These are phyloP conservation scores for Labia minor DNA, from an alignment of 2,888 invertebrate genomes.

Conservation along the genomic window DNA sequence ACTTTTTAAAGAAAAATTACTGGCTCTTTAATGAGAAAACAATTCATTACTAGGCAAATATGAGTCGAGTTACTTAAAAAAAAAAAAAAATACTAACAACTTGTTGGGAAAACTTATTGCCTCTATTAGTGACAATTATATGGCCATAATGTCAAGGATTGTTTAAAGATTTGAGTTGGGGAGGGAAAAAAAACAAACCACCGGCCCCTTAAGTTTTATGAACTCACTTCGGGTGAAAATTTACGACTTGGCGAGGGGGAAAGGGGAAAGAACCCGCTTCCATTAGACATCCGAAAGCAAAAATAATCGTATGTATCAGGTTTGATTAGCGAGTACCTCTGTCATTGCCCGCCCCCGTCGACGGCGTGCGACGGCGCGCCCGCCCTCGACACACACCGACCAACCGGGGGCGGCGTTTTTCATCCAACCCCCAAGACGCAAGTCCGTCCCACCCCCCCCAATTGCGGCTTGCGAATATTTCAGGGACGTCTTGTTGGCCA, in stretches of 20 bases:
- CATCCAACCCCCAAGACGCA: not conserved
- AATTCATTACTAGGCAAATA: not conserved
- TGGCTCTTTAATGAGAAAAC: not conserved
- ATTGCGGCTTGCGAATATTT: not conserved
- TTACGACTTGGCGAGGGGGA: not conserved
- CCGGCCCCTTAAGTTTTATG: not conserved
- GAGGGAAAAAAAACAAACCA: not conserved
- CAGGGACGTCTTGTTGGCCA: not conserved
- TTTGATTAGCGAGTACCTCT: constrained; percentile 14
- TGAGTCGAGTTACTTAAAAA: too few relatives aligned
- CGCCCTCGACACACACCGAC: not conserved
- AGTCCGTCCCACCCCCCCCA: not conserved
- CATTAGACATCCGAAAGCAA: not conserved
- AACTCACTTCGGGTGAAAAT: not conserved
- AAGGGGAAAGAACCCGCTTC: not conserved
- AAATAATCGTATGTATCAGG: not conserved
- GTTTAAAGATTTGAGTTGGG: constrained; percentile 1
- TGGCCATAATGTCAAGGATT: constrained; percentile 13
- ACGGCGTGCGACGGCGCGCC: constrained; percentile 14
- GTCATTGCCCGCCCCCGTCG: constrained; percentile 14
- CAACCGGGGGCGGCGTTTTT: not conserved
- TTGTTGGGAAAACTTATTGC: constrained; percentile 1
- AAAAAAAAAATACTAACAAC: too few relatives aligned
- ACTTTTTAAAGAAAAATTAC: too few relatives aligned
- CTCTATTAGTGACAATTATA: constrained; percentile 13